Evolutionary conservation across 2,797 vertebrate genomes (phyloP), one percentile per base, ranked within the genome.

Genomic region (Platalea minor): DNA sequence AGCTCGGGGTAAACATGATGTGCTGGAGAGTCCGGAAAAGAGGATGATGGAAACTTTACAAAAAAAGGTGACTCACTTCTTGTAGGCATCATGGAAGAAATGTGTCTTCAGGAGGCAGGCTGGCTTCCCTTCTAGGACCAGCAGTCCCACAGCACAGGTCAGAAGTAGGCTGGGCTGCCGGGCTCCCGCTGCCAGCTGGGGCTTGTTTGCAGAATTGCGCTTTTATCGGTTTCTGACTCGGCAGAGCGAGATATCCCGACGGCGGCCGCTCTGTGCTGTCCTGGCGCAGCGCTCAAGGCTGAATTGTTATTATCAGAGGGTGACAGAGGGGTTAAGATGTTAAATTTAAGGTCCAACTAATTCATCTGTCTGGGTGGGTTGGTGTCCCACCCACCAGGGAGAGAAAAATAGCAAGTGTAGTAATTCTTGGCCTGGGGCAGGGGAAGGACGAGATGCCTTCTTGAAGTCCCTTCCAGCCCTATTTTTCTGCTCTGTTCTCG

Each of bases 21-120:
- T 56, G 16, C 53, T 46, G 51, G 39, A 43, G n/a, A 75, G 39
- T 10, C 68, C 1, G 28, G 72, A 46, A 72, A 61, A 33, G 33
- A 46, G 37, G 33, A 50, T 10, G 92, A 79, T 89, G 91, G 93
- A 94, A 94, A 89, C 79, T 56, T 79, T 23, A 37, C 39, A 33
- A 31, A 13, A 46, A 56, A 85, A 88, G 25, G 79, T 96, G 97
- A 97, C 93, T 97, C 95, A 95, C 29, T 94, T 70, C 65, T 94
- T 24, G 37, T 26, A 29, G 70, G 82, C 93, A 91, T 95, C 85
- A 83, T 28, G 96, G 95, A 95, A 97, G 88, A 80, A 93, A 29
- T 67, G 94, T 59, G 75, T 94, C 91, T 82, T 50, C 35, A 13
- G 72, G 54, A 94, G 67, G 37, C 26, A 10, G 81, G 50, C 85